Evolutionary conservation across 2,888 invertebrate species (phyloP).

Genomic region (Perizoma flavofasciatum): DNA sequence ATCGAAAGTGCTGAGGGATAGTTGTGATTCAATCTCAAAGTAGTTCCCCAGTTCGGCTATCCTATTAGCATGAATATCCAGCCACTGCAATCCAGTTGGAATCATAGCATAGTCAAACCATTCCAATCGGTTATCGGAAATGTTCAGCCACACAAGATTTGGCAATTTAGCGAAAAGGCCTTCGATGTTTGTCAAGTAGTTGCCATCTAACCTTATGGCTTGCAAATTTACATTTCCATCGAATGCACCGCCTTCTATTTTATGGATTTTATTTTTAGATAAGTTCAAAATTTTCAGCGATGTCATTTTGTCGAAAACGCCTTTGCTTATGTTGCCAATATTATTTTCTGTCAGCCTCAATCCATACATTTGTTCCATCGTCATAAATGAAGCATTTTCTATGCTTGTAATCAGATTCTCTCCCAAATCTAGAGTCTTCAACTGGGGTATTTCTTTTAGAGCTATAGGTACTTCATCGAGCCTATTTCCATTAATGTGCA

Average conservation of each 20-base stretch:
- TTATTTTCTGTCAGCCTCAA: slow-evolving; percentile 93
- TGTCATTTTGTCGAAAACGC: slow-evolving; percentile 90
- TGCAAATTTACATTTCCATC: slow-evolving; percentile 90
- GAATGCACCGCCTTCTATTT: slow-evolving; percentile 90
- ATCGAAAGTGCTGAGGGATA: slow-evolving; percentile 91
- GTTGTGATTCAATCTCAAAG: slow-evolving; percentile 91
- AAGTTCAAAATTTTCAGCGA: slow-evolving; percentile 92
- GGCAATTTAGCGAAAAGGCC: slow-evolving; percentile 91
- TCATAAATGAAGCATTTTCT: slow-evolving; percentile 91
- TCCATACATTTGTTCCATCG: slow-evolving; percentile 91
- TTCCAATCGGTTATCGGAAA: slow-evolving; percentile 92
- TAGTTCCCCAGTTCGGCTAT: slow-evolving; percentile 93
- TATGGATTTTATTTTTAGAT: slow-evolving; percentile 91
- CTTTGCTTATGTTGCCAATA: slow-evolving; percentile 90
- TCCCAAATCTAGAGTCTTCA: slow-evolving; percentile 92
- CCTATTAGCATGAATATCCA: slow-evolving; percentile 93
- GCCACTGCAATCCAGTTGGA: slow-evolving; percentile 92
- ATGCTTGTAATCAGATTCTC: slow-evolving; percentile 92
- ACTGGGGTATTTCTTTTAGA: slow-evolving; percentile 88
- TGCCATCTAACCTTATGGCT: slow-evolving; percentile 92
- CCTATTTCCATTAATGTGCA: slow-evolving; percentile 93
- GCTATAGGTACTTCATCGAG: slow-evolving; percentile 90
- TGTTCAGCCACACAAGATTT: slow-evolving; percentile 92
- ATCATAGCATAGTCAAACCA: slow-evolving; percentile 94
- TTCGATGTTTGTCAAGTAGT: slow-evolving; percentile 90